Base-by-base conservation (phyloP, 2,888 invertebrate genomes). In the Drosophila trichaetosa region DNA sequence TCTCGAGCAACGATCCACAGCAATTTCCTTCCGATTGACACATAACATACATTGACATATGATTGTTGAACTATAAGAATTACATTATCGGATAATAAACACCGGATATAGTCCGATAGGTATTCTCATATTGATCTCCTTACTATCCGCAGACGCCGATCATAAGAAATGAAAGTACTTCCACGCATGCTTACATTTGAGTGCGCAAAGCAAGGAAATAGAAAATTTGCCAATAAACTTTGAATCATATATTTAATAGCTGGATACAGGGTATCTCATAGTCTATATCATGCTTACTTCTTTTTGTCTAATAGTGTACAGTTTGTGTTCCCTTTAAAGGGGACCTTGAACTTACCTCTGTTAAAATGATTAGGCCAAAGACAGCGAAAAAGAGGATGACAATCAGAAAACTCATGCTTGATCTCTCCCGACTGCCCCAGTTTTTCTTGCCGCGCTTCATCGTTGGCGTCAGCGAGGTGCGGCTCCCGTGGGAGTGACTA, bases 351-450 rank as follows among this genome's bases (percentile, higher is more conserved):
- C 84, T 94, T 87, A 97, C 96, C 94, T 98, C 97, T 75, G 97
- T 97, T 82, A 98, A 94, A 73, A 98, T 96, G 90, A 98, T 98
- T 87, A 97, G 94, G 54, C 97, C 97, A 92, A 98, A 98, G 69
- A 98, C 96, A 49, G 96, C 96, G 93, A 98, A 97, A 93, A 98
- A 98, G 94, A 97, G 97, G 84, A 98, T 95, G 78, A 98, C 97
- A 92, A 98, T 96, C 93, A 97, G 96, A 94, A 98, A 97, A 91
- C 97, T 97, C 95, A 97, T 96, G 93, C 97, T 96, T 83, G 97
- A 97, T 83, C 97, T 95, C 93, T 97, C 97, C 90, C 96, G 95
- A 7, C 91, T 90, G 53, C 87, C 93, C 93, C 93, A 93, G 91
- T 67, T 92, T 70, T 92, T 92, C 75, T 93, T 93, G 74, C 86